Conservation (phyloP, 2,797 vertebrate species). For the Rhinatrema bivittatum region DNA sequence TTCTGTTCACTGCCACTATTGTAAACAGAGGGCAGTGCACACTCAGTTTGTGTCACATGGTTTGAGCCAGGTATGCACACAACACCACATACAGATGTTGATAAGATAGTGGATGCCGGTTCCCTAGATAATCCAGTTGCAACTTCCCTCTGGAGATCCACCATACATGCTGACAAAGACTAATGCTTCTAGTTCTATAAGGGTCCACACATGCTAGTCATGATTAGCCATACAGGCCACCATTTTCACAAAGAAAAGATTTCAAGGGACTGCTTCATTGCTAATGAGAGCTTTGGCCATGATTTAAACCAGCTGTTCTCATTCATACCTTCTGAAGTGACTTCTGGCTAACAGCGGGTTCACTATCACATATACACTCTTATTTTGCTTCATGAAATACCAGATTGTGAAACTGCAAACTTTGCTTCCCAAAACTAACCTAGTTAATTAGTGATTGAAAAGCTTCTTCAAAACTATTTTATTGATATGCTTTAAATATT, state of each 20-base stretch:
- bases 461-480: too few relatives aligned
- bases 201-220: slow-evolving; percentile 1
- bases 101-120: slow-evolving; percentile 1
- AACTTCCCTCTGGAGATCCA: background rate
- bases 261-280: too few relatives aligned
- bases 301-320: background rate
- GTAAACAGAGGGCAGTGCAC: slow-evolving; percentile 17
- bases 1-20: slow-evolving; percentile 6
- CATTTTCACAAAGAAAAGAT: background rate
- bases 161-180: background rate
- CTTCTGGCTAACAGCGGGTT: too few relatives aligned
- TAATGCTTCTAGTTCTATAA: slow-evolving; percentile 8
- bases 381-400: too few relatives aligned
- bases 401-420: too few relatives aligned
- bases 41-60: slow-evolving; percentile 13
- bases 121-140: slow-evolving; percentile 10
- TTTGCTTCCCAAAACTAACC: too few relatives aligned
- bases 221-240: background rate
- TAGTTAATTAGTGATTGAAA: too few relatives aligned
- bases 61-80: slow-evolving; percentile 8
- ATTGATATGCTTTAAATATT: too few relatives aligned
- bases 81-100: slow-evolving; percentile 4
- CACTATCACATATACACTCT: too few relatives aligned
- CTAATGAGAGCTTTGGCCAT: too few relatives aligned
- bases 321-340: background rate